Percentiles rank a stretch among this genome's conserved stretches.
These are phyloP conservation scores for Galeruca laticollis DNA, from an alignment of 2,888 invertebrate genomes.

Conservation along the genomic window DNA sequence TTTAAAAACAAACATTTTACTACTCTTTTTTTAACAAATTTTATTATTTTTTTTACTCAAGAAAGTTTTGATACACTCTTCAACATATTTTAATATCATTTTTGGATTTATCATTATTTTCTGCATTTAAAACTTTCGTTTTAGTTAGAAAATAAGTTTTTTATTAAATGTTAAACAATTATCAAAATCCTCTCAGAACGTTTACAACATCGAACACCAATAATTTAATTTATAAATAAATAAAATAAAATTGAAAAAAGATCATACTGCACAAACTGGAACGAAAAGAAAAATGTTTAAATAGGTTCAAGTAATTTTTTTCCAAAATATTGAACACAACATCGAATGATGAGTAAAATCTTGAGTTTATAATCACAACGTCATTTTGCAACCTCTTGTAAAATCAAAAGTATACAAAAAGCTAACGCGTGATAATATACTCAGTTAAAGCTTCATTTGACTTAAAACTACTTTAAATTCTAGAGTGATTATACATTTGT, in stretches of 20 bases:
- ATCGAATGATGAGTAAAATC: slow-evolving; percentile 51
- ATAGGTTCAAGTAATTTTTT: slow-evolving; percentile 12
- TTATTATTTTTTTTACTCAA: slow-evolving; percentile 14
- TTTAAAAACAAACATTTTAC: slow-evolving; percentile 1
- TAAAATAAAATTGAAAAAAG: slow-evolving; percentile 13
- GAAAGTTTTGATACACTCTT: neutral
- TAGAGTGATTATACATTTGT: slow-evolving; percentile 61
- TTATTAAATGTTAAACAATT: neutral
- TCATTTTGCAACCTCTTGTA: slow-evolving; percentile 19
- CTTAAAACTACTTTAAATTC: slow-evolving; percentile 47
- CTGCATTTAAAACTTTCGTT: neutral
- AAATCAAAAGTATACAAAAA: slow-evolving; percentile 33
- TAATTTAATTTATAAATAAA: no score
- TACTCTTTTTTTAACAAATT: slow-evolving; percentile 16
- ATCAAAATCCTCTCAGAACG: neutral
- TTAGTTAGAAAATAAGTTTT: neutral
- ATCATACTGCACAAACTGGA: slow-evolving; percentile 24
- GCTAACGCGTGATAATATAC: slow-evolving; percentile 39
- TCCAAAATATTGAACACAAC: slow-evolving; percentile 35
- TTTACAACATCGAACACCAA: slow-evolving; percentile 9
- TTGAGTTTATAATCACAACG: slow-evolving; percentile 45
- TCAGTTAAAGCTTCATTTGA: slow-evolving; percentile 46
- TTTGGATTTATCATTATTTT: neutral
- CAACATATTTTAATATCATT: neutral
- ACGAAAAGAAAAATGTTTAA: neutral